Evolutionary conservation across 2,113 vertebrate species (phyloP).

Genomic region (Pteruthius melanotis): DNA sequence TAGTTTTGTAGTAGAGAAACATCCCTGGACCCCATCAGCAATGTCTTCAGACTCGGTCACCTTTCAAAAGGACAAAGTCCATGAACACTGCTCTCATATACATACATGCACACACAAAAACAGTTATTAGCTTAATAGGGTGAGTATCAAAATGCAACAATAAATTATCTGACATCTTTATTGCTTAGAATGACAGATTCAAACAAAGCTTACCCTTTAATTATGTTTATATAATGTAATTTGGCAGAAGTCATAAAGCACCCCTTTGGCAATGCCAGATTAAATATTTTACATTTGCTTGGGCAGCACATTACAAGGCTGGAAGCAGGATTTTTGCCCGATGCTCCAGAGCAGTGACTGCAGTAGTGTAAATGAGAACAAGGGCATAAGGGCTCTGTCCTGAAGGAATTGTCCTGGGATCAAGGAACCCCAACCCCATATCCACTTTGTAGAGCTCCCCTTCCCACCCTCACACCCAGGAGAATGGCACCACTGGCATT

Average conservation of each 20-base stretch:
- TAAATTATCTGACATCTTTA: constrained; percentile 66
- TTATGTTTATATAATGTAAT: constrained; percentile 67
- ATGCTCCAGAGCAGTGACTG: not conserved
- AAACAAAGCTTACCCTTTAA: constrained; percentile 66
- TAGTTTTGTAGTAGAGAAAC: not conserved
- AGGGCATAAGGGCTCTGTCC: not conserved
- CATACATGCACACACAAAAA: not conserved
- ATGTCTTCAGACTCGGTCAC: not conserved
- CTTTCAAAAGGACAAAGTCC: not conserved
- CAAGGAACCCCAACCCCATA: not conserved
- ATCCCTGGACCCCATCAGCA: not conserved
- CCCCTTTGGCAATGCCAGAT: constrained; percentile 60
- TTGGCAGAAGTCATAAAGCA: constrained; percentile 62
- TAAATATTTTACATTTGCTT: constrained; percentile 58
- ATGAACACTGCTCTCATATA: not conserved
- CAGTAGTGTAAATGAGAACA: not conserved
- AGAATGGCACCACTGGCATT: not conserved
- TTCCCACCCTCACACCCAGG: not conserved
- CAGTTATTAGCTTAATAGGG: constrained; percentile 28
- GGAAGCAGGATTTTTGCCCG: not conserved
- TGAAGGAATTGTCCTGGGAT: fast-evolving
- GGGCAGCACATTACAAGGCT: constrained; percentile 34
- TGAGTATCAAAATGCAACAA: constrained; percentile 43
- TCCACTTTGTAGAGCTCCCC: not conserved
- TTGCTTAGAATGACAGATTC: constrained; percentile 63